phyloP scores from a whole-genome alignment of 2,797 vertebrate species.

The Saguinus oedipus region DNA sequence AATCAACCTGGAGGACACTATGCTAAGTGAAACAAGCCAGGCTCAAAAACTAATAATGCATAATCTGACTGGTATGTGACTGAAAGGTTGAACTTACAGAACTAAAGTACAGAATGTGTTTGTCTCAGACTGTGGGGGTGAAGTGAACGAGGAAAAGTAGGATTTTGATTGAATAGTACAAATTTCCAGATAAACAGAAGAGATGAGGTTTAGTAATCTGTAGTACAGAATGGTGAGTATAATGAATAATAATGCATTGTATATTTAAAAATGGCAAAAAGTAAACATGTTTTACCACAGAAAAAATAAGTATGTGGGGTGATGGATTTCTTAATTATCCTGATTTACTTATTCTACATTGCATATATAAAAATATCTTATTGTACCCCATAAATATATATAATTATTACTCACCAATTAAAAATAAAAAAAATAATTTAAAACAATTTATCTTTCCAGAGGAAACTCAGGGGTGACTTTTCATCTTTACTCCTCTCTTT shows the following conservation, averaged over 20 bases:
- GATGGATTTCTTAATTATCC: not conserved
- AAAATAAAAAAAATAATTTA: not conserved
- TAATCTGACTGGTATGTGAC: not conserved
- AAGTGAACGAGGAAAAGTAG: not conserved
- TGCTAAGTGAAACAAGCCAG: not conserved
- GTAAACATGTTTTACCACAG: not conserved
- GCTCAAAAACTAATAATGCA: not conserved
- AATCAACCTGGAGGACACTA: not conserved
- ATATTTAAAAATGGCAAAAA: not conserved
- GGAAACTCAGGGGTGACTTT: not conserved
- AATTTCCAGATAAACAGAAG: not conserved
- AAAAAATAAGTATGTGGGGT: not conserved
- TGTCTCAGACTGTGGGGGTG: not conserved
- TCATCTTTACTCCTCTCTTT: not conserved
- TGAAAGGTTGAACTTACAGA: not conserved
- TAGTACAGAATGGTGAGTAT: not conserved
- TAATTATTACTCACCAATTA: not conserved
- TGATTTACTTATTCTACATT: not conserved
- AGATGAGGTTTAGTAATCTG: not conserved
- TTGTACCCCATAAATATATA: not conserved
- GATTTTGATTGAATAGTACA: not conserved
- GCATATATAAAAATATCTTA: not conserved
- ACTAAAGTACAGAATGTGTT: not conserved
- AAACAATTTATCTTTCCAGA: not conserved
- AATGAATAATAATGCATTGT: not conserved